Conservation (phyloP, 2,113 vertebrate species). For the Edolisoma coerulescens region DNA sequence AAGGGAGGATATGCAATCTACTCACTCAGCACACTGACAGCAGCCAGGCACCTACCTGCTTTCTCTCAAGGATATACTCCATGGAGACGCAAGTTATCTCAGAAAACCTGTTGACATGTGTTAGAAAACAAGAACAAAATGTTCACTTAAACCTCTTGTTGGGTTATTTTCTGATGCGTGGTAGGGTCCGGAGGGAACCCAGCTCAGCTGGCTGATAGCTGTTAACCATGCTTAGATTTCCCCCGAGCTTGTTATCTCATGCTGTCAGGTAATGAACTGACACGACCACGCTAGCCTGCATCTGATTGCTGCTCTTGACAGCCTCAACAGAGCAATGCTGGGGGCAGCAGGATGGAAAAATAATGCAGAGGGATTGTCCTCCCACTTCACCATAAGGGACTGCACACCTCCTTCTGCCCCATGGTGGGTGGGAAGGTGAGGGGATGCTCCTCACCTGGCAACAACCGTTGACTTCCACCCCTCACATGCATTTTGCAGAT, state of each 20-base stretch:
- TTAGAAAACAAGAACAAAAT: neutral
- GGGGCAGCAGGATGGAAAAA: neutral
- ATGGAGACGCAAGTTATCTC: neutral
- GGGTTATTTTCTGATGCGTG: neutral
- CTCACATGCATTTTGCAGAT: neutral
- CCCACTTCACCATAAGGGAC: neutral
- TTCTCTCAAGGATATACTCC: neutral
- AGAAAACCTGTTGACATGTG: neutral
- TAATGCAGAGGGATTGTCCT: fast-evolving
- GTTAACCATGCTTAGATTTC: neutral
- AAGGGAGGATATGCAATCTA: neutral
- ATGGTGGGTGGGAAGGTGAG: neutral
- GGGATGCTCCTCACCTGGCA: neutral
- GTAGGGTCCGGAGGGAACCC: neutral
- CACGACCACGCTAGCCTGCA: fast-evolving
- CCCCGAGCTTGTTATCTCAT: neutral
- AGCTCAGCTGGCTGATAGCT: neutral
- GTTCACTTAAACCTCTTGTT: neutral
- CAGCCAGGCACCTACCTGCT: neutral
- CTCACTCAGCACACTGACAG: neutral
- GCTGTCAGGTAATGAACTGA: neutral
- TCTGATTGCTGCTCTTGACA: neutral
- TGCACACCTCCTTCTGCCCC: neutral
- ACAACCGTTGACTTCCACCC: neutral
- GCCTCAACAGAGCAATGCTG: neutral